A percentile compares a stretch with the other conserved stretches of the same genome.
phyloP scores from a whole-genome alignment of 2,797 vertebrate genomes.

The Spinibarbus caldwelli region DNA sequence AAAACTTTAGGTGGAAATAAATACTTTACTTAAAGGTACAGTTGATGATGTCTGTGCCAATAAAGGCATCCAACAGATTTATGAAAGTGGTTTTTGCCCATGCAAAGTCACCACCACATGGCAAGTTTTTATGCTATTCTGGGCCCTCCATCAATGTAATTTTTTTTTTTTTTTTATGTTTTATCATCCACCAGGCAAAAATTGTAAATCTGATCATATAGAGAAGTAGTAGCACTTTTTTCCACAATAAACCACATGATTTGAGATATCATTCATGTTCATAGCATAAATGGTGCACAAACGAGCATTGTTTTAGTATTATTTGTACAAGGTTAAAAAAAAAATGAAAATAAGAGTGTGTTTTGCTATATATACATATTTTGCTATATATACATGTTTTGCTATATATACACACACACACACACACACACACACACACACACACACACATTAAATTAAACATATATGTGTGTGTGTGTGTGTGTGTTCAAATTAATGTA shows the following conservation, averaged over 20 bases:
- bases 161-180: neutral
- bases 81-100: neutral
- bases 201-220: neutral
- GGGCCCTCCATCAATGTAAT: neutral
- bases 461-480: too few species aligned
- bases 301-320: neutral
- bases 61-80: neutral
- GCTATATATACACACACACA: too few species aligned
- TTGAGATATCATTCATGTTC: neutral
- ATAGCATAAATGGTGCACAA: neutral
- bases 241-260: neutral
- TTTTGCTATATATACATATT: too few species aligned
- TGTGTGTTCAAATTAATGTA: too few species aligned
- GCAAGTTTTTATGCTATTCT: too few species aligned
- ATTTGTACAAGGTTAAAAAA: too few species aligned
- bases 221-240: neutral
- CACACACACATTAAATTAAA: too few species aligned
- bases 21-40: neutral
- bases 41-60: neutral
- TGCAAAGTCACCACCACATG: neutral
- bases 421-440: too few species aligned
- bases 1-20: conserved; percentile 45
- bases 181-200: neutral
- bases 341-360: too few species aligned
- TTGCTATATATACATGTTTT: too few species aligned